These are phyloP conservation scores for Hybognathus amarus DNA, from an alignment of 2,797 vertebrate genomes.

Conservation along the genomic window DNA sequence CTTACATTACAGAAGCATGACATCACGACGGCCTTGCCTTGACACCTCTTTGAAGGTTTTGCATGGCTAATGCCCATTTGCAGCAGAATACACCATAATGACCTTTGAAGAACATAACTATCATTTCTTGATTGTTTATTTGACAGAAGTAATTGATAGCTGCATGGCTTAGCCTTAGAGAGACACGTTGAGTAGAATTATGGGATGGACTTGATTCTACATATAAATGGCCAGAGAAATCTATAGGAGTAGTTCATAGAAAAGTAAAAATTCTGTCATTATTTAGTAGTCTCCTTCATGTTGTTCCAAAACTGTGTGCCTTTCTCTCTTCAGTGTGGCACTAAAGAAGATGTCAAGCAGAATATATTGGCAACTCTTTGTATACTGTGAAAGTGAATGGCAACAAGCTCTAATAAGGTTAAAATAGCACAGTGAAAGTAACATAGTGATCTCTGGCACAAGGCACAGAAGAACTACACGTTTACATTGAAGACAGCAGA, in stretches of 20 bases:
- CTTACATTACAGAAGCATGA: slow-evolving; percentile 86
- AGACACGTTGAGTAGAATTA: slow-evolving; percentile 52
- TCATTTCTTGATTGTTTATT: slow-evolving; percentile 54
- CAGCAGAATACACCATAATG: slow-evolving; percentile 59
- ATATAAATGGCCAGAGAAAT: slow-evolving; percentile 66
- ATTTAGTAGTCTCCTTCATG: not conserved
- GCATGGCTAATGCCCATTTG: slow-evolving; percentile 87
- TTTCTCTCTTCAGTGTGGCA: not conserved
- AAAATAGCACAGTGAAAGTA: not conserved
- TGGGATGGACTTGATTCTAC: slow-evolving; percentile 64
- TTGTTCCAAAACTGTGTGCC: not conserved
- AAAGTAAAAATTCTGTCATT: slow-evolving; percentile 20
- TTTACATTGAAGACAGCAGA: not conserved
- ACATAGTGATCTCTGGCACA: not conserved
- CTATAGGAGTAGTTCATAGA: slow-evolving; percentile 65
- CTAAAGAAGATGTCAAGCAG: not conserved
- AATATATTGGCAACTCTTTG: not conserved
- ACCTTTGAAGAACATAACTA: slow-evolving; percentile 48
- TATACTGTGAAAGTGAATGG: not conserved
- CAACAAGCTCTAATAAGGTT: not conserved
- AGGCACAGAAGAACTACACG: not conserved
- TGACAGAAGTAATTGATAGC: slow-evolving; percentile 48
- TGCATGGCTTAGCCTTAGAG: slow-evolving; percentile 66
- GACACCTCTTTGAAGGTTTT: slow-evolving; percentile 87
- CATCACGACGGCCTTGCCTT: slow-evolving; percentile 78